Evolutionary conservation across 2,888 invertebrate species (phyloP).

Genomic region (Galeruca laticollis): DNA sequence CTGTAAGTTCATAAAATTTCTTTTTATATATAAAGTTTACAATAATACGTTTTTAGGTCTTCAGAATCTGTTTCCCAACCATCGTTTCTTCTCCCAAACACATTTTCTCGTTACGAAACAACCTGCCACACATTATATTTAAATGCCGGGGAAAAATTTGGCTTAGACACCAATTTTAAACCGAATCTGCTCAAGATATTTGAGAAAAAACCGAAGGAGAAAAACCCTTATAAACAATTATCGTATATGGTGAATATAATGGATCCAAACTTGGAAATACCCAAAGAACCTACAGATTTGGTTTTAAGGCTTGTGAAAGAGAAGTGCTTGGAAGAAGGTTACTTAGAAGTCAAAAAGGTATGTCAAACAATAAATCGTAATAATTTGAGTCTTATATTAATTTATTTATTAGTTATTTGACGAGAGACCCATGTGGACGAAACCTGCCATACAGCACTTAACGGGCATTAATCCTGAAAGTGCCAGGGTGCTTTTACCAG

Average conservation of each 20-base stretch:
- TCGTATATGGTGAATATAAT: slow-evolving; percentile 72
- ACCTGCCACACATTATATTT: slow-evolving; percentile 55
- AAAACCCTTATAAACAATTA: slow-evolving; percentile 38
- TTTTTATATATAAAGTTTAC: slow-evolving; percentile 5
- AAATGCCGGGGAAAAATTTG: slow-evolving; percentile 50
- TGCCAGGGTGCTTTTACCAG: slow-evolving; percentile 84
- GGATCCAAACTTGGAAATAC: slow-evolving; percentile 59
- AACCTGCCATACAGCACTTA: slow-evolving; percentile 77
- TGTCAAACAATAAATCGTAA: slow-evolving; percentile 7
- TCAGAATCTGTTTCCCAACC: slow-evolving; percentile 56
- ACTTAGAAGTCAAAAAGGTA: slow-evolving; percentile 58
- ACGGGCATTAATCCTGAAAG: slow-evolving; percentile 74
- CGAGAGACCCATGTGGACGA: slow-evolving; percentile 91
- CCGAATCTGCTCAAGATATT: slow-evolving; percentile 44
- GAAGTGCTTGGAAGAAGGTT: slow-evolving; percentile 59
- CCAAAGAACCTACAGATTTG: slow-evolving; percentile 47
- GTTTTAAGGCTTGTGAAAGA: slow-evolving; percentile 47
- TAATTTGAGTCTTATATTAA: not conserved
- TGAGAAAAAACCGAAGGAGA: slow-evolving; percentile 29
- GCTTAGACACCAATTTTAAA: slow-evolving; percentile 36
- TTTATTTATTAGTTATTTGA: slow-evolving; percentile 76
- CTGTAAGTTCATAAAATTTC: slow-evolving; percentile 60
- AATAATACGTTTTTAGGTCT: slow-evolving; percentile 38
- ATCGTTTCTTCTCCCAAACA: slow-evolving; percentile 78
- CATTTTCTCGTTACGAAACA: slow-evolving; percentile 81